Percentiles rank a stretch among this genome's conserved stretches.
phyloP scores from a whole-genome alignment of 2,888 invertebrate species.

The Tiliacea aurago region DNA sequence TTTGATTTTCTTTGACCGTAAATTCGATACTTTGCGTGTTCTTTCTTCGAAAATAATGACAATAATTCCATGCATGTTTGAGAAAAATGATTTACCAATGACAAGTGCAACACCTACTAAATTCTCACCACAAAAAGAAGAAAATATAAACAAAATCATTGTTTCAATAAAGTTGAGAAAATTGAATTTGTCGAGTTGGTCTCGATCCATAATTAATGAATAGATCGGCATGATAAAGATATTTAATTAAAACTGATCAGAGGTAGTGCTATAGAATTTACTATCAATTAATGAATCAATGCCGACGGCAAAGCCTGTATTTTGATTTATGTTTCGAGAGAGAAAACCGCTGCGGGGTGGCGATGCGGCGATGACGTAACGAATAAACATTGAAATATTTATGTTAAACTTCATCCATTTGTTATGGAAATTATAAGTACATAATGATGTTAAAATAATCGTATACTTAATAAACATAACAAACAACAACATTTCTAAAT shows the following conservation, averaged over 20 bases:
- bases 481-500: background rate
- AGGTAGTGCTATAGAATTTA: background rate
- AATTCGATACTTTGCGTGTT: too few species aligned
- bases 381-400: constrained; percentile 14
- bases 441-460: constrained; percentile 2
- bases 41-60: too few species aligned
- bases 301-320: background rate
- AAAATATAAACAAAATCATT: background rate
- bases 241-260: constrained; percentile 41
- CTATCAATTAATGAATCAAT: constrained; percentile 14
- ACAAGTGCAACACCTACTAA: too few species aligned
- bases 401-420: constrained; percentile 16
- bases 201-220: constrained; percentile 33
- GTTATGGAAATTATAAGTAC: background rate
- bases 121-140: too few species aligned
- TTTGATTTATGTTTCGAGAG: constrained; percentile 31
- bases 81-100: too few species aligned
- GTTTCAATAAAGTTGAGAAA: background rate
- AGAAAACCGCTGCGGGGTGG: constrained; percentile 4
- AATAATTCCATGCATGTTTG: too few species aligned
- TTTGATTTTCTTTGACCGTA: too few species aligned
- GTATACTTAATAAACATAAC: background rate
- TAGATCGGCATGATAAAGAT: constrained; percentile 7
- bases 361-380: background rate
- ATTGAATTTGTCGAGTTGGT: background rate